These are phyloP conservation scores for Drosophila meridionalis DNA, from an alignment of 2,888 invertebrate genomes.

Conservation along the genomic window DNA sequence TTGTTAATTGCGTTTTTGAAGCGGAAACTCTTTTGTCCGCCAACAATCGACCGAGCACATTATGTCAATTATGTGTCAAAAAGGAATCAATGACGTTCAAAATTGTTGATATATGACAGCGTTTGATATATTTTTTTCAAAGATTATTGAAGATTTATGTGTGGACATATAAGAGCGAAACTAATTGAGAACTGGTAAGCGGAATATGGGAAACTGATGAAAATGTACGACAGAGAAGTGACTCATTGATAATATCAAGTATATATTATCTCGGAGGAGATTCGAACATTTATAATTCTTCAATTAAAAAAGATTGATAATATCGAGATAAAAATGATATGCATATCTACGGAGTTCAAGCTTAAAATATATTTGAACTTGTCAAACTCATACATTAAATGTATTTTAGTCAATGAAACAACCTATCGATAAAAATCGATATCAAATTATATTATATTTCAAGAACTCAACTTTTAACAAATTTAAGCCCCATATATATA, in stretches of 20 bases:
- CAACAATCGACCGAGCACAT: neutral
- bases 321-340: too few relatives aligned
- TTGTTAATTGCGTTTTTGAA: conserved; percentile 69
- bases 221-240: neutral
- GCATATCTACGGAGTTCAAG: neutral
- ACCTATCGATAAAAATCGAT: neutral
- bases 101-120: neutral
- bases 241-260: too few relatives aligned
- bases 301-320: too few relatives aligned
- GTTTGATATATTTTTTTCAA: neutral
- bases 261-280: too few relatives aligned
- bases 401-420: neutral
- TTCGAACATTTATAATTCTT: too few relatives aligned
- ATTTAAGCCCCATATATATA: neutral
- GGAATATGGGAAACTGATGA: neutral
- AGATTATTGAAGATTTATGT: too few relatives aligned
- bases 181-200: neutral
- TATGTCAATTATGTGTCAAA: conserved; percentile 1
- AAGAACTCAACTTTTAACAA: neutral
- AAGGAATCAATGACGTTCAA: neutral
- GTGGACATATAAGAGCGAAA: neutral
- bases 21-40: conserved; percentile 22
- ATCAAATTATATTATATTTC: neutral
- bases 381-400: neutral
- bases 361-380: neutral